Conservation (phyloP, 2,797 vertebrate genomes). For the Margarornis squamiger region DNA sequence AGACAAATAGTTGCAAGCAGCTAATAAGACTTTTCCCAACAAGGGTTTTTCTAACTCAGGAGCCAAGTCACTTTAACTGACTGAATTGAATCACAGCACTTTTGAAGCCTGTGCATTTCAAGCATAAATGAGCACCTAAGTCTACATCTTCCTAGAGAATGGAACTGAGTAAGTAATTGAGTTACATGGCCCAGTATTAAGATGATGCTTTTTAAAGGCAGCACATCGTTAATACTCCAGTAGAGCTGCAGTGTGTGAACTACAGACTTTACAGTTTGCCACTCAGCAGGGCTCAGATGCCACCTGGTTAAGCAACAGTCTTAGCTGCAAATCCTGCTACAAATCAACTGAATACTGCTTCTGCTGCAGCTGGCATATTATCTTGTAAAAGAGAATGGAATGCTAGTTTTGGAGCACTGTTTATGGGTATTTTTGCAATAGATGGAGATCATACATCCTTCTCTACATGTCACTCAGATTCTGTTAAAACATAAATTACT, state of each 20-base stretch:
- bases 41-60: background rate
- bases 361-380: background rate
- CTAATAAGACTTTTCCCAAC: background rate
- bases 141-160: background rate
- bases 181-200: background rate
- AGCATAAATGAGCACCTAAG: background rate
- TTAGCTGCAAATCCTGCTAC: background rate
- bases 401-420: background rate
- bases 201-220: background rate
- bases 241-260: background rate
- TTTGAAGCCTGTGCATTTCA: background rate
- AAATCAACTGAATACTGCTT: background rate
- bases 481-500: constrained; percentile 30
- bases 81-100: background rate
- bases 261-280: background rate
- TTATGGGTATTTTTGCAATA: background rate
- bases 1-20: background rate
- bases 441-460: background rate
- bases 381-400: background rate
- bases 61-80: background rate
- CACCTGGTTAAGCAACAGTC: background rate
- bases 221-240: background rate
- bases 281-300: background rate
- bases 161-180: background rate
- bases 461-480: background rate